Conservation (phyloP, 2,888 invertebrate genomes). For the Tetanocera ferruginea region DNA sequence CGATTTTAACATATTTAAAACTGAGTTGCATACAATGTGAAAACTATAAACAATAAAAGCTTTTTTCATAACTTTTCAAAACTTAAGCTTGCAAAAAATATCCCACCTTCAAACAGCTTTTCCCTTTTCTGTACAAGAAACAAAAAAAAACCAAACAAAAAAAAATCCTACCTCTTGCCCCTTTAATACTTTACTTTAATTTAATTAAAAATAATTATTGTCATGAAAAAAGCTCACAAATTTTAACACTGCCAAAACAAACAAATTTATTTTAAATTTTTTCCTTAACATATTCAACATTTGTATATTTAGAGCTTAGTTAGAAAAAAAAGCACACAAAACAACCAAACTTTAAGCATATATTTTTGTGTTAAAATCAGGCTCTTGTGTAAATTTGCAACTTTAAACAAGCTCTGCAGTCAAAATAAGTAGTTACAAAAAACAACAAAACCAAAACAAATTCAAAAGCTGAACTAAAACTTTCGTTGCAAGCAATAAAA, state of each 20-base stretch:
- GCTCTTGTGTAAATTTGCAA: background rate
- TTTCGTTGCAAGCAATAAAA: too few relatives aligned
- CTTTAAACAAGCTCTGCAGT: background rate
- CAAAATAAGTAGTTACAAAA: background rate
- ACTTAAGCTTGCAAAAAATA: background rate
- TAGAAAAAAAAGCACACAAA: background rate
- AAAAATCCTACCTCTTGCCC: conserved; percentile 7
- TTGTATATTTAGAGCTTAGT: background rate
- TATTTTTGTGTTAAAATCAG: background rate
- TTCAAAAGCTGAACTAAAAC: too few relatives aligned
- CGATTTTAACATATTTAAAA: too few relatives aligned
- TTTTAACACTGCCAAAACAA: conserved; percentile 10
- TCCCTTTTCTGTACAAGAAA: too few relatives aligned
- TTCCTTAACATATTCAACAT: background rate
- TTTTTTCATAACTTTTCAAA: too few relatives aligned
- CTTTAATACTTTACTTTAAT: background rate
- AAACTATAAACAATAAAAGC: too few relatives aligned
- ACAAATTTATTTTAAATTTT: background rate
- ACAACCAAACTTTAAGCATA: background rate
- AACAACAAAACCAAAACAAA: background rate
- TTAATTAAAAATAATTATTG: background rate
- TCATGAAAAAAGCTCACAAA: background rate
- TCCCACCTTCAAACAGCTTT: background rate
- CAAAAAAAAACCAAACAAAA: too few relatives aligned
- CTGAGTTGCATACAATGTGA: too few relatives aligned